A percentile compares a stretch with the other conserved stretches of the same genome.
Evolutionary conservation across 2,797 vertebrate species (phyloP).

Genomic region (Chelonia mydas): DNA sequence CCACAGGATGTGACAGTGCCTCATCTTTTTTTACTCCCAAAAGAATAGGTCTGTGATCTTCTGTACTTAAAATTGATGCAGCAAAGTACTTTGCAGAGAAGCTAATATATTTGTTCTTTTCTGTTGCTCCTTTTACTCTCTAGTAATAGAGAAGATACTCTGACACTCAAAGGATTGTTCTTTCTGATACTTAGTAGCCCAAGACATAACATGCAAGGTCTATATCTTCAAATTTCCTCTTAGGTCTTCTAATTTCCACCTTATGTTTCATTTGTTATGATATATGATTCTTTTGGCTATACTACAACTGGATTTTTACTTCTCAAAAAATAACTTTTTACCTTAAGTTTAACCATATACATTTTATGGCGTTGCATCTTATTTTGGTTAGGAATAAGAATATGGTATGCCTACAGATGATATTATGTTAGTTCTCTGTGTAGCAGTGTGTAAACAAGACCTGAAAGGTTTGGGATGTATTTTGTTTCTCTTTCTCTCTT

Average conservation of each 20-base stretch:
- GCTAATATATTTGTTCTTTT: neutral
- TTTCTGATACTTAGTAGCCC: no score
- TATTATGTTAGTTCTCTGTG: neutral
- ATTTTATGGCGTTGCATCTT: neutral
- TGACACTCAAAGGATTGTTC: neutral
- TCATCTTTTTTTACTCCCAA: neutral
- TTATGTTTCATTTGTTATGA: neutral
- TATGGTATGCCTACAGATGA: neutral
- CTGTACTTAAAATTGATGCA: neutral
- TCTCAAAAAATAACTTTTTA: neutral
- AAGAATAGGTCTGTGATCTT: neutral
- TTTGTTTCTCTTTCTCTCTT: neutral
- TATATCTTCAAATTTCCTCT: no score
- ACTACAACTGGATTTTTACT: neutral
- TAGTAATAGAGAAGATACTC: neutral
- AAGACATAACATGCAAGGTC: no score
- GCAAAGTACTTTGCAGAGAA: neutral
- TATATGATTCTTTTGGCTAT: neutral
- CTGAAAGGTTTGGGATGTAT: neutral
- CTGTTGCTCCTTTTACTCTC: neutral
- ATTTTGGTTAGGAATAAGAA: neutral
- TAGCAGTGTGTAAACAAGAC: neutral
- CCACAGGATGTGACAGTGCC: neutral
- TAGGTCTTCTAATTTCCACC: neutral
- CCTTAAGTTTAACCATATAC: rapidly evolving